Conservation (phyloP, 2,113 vertebrate species). For the Paedocypris sp. region DNA sequence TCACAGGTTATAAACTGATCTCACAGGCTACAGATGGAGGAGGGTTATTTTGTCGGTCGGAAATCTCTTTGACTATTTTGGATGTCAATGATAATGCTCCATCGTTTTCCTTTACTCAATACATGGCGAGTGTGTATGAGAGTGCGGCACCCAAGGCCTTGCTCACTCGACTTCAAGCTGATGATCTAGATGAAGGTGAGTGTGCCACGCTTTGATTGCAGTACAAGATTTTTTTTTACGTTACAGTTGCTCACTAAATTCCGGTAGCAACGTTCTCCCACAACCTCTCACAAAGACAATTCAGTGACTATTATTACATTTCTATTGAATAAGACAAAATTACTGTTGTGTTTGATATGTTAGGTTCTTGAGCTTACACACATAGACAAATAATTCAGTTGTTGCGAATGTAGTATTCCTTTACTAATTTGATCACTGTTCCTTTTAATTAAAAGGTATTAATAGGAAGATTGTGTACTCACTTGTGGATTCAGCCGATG, state of each 20-base stretch:
- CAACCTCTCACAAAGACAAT: too few species aligned
- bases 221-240: neutral
- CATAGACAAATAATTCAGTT: too few species aligned
- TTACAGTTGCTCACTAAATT: too few species aligned
- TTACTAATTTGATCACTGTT: neutral
- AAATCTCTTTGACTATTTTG: conserved; percentile 73
- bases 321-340: too few species aligned
- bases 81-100: conserved; percentile 94
- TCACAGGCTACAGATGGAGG: conserved; percentile 87
- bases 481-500: conserved; percentile 68
- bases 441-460: conserved; percentile 63
- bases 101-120: conserved; percentile 71
- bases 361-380: too few species aligned
- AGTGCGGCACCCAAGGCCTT: conserved; percentile 80
- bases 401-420: too few species aligned
- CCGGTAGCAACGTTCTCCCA: too few species aligned
- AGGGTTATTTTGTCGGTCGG: conserved; percentile 84
- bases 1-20: conserved; percentile 72
- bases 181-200: conserved; percentile 84
- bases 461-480: conserved; percentile 83
- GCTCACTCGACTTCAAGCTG: conserved; percentile 80
- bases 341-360: too few species aligned
- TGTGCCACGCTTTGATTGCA: neutral
- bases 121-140: conserved; percentile 76
- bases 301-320: too few species aligned